phyloP scores from a whole-genome alignment of 2,888 invertebrate species.

The Spisula solida region DNA sequence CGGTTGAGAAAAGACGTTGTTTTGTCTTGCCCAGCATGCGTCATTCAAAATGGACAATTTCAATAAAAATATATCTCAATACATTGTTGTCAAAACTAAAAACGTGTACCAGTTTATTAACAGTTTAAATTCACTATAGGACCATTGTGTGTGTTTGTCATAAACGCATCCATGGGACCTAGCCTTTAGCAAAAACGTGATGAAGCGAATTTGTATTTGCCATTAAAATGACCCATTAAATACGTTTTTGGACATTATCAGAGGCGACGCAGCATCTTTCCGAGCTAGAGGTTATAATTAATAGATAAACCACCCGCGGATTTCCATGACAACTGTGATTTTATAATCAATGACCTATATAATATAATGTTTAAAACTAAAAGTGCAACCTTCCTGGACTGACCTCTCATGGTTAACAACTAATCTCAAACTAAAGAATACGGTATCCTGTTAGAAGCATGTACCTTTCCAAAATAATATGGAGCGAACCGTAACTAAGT shows the following conservation, averaged over 20 bases:
- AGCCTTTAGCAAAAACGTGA: conserved; percentile 36
- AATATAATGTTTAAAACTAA: neutral
- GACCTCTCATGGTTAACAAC: too few relatives aligned
- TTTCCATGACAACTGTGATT: conserved; percentile 22
- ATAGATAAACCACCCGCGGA: conserved; percentile 10
- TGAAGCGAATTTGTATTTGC: conserved; percentile 31
- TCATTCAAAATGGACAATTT: conserved; percentile 4
- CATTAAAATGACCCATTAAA: conserved; percentile 28
- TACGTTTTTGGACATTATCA: neutral
- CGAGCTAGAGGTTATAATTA: neutral
- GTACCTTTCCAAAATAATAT: too few relatives aligned
- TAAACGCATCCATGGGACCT: neutral
- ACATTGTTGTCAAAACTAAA: neutral
- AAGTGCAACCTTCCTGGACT: neutral
- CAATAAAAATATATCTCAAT: neutral
- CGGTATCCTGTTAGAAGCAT: too few relatives aligned
- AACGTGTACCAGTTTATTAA: neutral
- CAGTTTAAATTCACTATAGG: neutral
- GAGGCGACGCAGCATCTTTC: neutral
- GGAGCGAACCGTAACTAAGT: too few relatives aligned
- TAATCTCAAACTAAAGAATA: too few relatives aligned
- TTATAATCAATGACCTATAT: conserved; percentile 28
- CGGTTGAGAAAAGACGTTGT: neutral
- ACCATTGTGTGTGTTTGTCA: neutral
- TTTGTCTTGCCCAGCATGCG: neutral